These are phyloP conservation scores for Paratrypauchen microcephalus DNA, from an alignment of 2,797 vertebrate species.

Conservation along the genomic window DNA sequence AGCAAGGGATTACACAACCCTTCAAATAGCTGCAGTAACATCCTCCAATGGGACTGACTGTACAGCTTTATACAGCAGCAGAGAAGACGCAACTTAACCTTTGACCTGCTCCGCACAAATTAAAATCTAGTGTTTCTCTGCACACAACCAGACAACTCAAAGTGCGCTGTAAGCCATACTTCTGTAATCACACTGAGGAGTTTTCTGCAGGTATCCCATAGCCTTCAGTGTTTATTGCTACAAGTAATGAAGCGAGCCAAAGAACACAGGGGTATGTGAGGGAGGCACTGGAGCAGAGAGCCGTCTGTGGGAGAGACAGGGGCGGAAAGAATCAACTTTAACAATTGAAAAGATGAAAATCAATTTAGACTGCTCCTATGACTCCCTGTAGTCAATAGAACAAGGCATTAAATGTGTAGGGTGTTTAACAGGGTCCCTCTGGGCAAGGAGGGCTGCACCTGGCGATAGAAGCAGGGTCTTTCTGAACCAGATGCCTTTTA, in stretches of 20 bases:
- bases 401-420: not conserved
- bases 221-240: slow-evolving; percentile 66
- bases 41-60: not conserved
- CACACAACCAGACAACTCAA: slow-evolving; percentile 16
- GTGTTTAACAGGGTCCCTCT: not conserved
- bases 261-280: slow-evolving; percentile 58
- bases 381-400: not conserved
- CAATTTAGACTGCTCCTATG: slow-evolving; percentile 33
- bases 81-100: not conserved
- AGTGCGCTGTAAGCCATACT: slow-evolving; percentile 31
- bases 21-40: not conserved
- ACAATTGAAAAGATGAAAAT: slow-evolving; percentile 35
- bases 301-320: not conserved
- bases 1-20: slow-evolving; percentile 23
- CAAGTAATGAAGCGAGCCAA: slow-evolving; percentile 64
- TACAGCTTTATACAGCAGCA: slow-evolving; percentile 1
- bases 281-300: slow-evolving; percentile 37
- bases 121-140: slow-evolving; percentile 7
- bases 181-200: slow-evolving; percentile 45
- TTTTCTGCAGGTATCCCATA: slow-evolving; percentile 58
- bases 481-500: slow-evolving; percentile 33
- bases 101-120: slow-evolving; percentile 2
- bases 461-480: slow-evolving; percentile 22
- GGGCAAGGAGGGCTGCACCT: slow-evolving; percentile 26
- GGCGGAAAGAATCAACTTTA: slow-evolving; percentile 42